Percentiles rank a stretch among this genome's conserved stretches.
phyloP scores from a whole-genome alignment of 2,797 vertebrate species.

The Odontamblyopus rebecca region DNA sequence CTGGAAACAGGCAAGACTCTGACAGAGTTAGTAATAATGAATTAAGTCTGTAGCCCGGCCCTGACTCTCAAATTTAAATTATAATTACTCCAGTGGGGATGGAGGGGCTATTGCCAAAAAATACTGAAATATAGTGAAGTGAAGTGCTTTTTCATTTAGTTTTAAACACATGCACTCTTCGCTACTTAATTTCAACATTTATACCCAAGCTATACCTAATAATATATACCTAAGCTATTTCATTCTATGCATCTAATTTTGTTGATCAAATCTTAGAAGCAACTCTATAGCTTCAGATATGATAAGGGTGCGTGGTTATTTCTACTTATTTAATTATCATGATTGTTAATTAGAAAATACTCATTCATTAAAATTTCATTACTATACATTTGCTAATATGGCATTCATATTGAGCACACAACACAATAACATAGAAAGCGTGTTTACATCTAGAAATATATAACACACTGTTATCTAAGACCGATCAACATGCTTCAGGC shows the following conservation, averaged over 20 bases:
- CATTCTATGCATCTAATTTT: conserved; percentile 15
- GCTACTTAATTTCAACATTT: conserved; percentile 71
- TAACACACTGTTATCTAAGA: neutral
- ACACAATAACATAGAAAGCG: neutral
- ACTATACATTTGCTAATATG: neutral
- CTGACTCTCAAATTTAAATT: conserved; percentile 85
- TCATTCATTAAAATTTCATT: neutral
- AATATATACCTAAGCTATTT: conserved; percentile 61
- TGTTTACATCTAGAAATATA: neutral
- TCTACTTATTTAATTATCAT: neutral
- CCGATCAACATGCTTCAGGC: conserved; percentile 8
- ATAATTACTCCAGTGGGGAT: conserved; percentile 84
- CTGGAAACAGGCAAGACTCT: conserved; percentile 77
- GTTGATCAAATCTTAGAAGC: neutral
- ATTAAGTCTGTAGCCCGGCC: conserved; percentile 80
- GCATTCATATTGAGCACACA: neutral
- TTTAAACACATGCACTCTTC: conserved; percentile 71
- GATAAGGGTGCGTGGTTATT: neutral
- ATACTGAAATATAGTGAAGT: conserved; percentile 82
- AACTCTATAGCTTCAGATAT: neutral
- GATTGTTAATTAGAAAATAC: conserved; percentile 7
- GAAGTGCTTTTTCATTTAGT: conserved; percentile 76
- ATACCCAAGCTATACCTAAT: conserved; percentile 62
- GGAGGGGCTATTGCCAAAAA: conserved; percentile 78
- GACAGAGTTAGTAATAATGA: conserved; percentile 79